Evolutionary conservation across 2,797 vertebrate genomes (phyloP).

Genomic region (Crenichthys baileyi): DNA sequence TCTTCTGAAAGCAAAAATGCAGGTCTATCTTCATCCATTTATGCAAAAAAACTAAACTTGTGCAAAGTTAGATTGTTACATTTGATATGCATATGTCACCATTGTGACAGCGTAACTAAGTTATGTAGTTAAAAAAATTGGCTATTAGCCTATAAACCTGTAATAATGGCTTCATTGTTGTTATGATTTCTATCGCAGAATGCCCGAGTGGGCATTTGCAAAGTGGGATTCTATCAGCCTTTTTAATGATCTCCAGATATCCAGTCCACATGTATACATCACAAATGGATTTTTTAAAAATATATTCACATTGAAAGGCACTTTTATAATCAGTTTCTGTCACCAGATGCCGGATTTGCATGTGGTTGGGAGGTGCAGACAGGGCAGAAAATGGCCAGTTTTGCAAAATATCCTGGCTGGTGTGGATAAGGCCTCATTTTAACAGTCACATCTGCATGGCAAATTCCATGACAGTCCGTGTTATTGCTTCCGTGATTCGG

Average conservation of each 20-base stretch:
- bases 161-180: not conserved
- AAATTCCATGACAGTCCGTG: too few relatives aligned
- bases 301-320: not conserved
- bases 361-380: not conserved
- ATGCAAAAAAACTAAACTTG: not conserved
- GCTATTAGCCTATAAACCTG: not conserved
- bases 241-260: too few relatives aligned
- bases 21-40: not conserved
- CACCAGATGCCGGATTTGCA: not conserved
- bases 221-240: too few relatives aligned
- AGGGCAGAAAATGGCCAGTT: too few relatives aligned
- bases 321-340: not conserved
- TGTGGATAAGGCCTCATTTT: too few relatives aligned
- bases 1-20: not conserved
- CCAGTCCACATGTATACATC: too few relatives aligned
- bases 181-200: not conserved
- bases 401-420: too few relatives aligned
- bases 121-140: too few relatives aligned
- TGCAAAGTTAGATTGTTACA: not conserved
- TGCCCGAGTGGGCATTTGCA: not conserved
- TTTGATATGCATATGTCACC: not conserved
- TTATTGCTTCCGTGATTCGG: too few relatives aligned
- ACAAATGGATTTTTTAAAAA: too few relatives aligned
- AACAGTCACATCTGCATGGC: too few relatives aligned
- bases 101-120: too few relatives aligned